phyloP scores from a whole-genome alignment of 2,113 vertebrate species.

The Hyperopisus bebe region DNA sequence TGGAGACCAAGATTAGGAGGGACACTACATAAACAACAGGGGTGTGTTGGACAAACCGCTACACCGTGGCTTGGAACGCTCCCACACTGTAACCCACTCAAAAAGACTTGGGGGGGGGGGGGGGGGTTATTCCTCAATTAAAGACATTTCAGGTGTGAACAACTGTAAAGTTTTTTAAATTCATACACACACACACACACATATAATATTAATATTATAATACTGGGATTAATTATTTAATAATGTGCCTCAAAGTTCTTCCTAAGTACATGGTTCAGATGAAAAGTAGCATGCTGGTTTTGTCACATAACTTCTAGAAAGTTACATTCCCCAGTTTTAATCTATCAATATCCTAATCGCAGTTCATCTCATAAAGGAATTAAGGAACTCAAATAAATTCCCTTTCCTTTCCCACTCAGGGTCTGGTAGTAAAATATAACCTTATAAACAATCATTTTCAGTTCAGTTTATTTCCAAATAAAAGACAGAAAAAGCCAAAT shows the following conservation, averaged over 20 bases:
- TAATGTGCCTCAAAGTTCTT: not conserved
- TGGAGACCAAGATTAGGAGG: slow-evolving; percentile 32
- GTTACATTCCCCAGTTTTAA: slow-evolving; percentile 1
- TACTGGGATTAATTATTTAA: not conserved
- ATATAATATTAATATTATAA: not conserved
- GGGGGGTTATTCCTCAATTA: slow-evolving; percentile 24
- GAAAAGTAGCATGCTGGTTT: not conserved
- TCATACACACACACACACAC: slow-evolving; percentile 13
- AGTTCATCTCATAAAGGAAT: not conserved
- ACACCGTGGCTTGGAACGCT: slow-evolving; percentile 37
- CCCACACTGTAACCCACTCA: slow-evolving; percentile 14
- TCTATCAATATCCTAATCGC: not conserved
- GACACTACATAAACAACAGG: slow-evolving; percentile 38
- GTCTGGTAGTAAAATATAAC: not conserved
- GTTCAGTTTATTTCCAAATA: not conserved
- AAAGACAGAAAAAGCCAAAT: not conserved
- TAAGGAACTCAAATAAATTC: not conserved
- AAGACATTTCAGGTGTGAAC: slow-evolving; percentile 29
- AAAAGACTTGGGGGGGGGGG: slow-evolving; percentile 24
- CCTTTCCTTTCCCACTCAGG: not conserved
- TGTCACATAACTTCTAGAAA: slow-evolving; percentile 15
- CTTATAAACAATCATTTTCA: not conserved
- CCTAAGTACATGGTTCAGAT: not conserved
- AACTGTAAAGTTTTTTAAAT: not conserved
- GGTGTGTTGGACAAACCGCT: slow-evolving; percentile 36